These are phyloP conservation scores for Sisyra terminalis DNA, from an alignment of 2,888 invertebrate genomes.

Conservation along the genomic window DNA sequence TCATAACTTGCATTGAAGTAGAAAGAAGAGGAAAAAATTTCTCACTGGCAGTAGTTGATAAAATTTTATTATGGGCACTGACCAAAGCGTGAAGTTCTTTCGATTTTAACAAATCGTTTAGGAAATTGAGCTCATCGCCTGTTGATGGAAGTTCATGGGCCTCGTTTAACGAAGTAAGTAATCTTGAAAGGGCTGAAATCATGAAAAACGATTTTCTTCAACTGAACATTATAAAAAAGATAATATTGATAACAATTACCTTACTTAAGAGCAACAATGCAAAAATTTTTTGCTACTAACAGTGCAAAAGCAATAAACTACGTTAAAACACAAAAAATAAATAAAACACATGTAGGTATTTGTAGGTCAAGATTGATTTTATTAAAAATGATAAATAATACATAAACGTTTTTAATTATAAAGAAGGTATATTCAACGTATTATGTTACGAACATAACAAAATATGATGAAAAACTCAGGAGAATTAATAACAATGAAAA, in stretches of 20 bases:
- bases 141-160: slow-evolving; percentile 50
- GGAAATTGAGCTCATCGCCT: slow-evolving; percentile 74
- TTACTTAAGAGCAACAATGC: no score
- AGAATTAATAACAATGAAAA: no score
- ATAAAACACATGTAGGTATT: no score
- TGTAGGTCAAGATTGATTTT: no score
- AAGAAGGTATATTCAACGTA: no score
- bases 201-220: background rate
- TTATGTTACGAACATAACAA: no score
- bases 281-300: no score
- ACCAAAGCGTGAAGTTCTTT: slow-evolving; percentile 80
- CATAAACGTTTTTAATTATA: no score
- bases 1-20: slow-evolving; percentile 60
- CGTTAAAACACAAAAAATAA: no score
- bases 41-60: slow-evolving; percentile 69
- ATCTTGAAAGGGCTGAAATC: slow-evolving; percentile 55
- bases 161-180: slow-evolving; percentile 69
- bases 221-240: background rate
- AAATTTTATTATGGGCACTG: slow-evolving; percentile 79
- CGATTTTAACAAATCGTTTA: slow-evolving; percentile 68
- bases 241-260: background rate
- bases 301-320: no score
- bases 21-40: slow-evolving; percentile 71
- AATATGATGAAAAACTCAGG: no score
- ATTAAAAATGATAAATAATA: no score